Percentiles rank a stretch among this genome's conserved stretches.
These are phyloP conservation scores for Megaceryle alcyon DNA, from an alignment of 2,797 vertebrate genomes.

Conservation along the genomic window DNA sequence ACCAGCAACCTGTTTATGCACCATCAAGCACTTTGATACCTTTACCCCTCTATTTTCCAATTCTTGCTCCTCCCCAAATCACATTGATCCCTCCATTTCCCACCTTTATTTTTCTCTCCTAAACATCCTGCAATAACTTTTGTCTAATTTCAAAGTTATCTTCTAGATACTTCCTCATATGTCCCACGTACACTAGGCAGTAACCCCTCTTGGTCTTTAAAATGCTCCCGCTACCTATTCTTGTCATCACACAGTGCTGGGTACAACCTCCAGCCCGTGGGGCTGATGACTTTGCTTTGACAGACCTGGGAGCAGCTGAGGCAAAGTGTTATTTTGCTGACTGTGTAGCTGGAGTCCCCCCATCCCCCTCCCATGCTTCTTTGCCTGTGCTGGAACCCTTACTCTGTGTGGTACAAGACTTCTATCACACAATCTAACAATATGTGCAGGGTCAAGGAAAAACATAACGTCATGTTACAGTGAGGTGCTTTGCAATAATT, in stretches of 20 bases:
- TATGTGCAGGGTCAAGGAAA: background rate
- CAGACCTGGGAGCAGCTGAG: background rate
- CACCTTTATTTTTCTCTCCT: background rate
- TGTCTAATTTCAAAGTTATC: background rate
- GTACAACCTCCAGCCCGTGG: background rate
- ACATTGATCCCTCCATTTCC: background rate
- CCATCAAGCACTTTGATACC: background rate
- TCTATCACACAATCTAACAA: background rate
- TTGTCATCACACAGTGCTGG: background rate
- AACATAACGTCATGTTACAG: background rate
- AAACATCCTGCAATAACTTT: background rate
- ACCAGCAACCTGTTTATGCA: background rate
- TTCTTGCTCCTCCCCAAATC: background rate
- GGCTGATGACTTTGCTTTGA: background rate
- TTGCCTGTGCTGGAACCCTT: background rate
- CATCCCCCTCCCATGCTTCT: background rate
- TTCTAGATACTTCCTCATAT: background rate
- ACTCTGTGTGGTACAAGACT: background rate
- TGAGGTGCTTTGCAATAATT: background rate
- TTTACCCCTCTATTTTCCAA: background rate
- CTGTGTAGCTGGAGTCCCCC: background rate
- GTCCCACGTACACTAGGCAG: background rate
- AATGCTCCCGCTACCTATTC: background rate
- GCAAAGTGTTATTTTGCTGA: background rate
- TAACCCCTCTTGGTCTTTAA: fast-evolving